A percentile compares a stretch with the other conserved stretches of the same genome.
These are phyloP conservation scores for Drosophila sulfurigaster DNA, from an alignment of 1,140 invertebrate species.

Conservation along the genomic window DNA sequence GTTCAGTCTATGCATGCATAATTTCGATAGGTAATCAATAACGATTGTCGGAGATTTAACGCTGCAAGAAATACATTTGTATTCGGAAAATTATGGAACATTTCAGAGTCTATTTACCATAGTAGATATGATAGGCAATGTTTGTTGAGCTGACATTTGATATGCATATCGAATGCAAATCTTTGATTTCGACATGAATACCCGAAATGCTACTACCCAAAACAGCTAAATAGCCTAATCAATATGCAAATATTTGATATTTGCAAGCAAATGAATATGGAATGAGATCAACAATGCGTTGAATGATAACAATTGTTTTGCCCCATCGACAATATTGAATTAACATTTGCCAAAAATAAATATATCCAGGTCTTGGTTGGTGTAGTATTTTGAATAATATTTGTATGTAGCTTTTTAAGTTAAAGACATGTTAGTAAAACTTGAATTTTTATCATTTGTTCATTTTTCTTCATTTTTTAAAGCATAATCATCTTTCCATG, in stretches of 20 bases:
- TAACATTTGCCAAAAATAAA: neutral
- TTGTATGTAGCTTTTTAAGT: too few species aligned
- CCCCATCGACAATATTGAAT: neutral
- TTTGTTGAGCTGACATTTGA: conserved; percentile 36
- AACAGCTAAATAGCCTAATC: neutral
- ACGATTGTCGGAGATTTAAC: conserved; percentile 61
- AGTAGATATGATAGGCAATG: conserved; percentile 19
- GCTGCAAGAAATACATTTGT: conserved; percentile 20
- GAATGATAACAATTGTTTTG: neutral
- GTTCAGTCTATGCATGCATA: conserved; percentile 58
- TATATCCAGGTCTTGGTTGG: neutral
- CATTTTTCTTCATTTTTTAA: too few species aligned
- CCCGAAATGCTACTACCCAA: neutral
- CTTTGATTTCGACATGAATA: neutral
- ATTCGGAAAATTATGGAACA: conserved; percentile 33
- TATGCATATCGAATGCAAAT: conserved; percentile 31
- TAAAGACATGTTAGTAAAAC: too few species aligned
- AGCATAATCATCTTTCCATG: too few species aligned
- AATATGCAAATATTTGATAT: neutral
- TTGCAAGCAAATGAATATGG: neutral
- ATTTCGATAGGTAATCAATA: conserved; percentile 68
- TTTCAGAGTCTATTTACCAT: neutral
- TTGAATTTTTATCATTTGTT: too few species aligned
- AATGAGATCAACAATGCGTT: neutral
- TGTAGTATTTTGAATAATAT: neutral